These are phyloP conservation scores for Acanthosepion pharaonis DNA, from an alignment of 2,888 invertebrate genomes.

Conservation along the genomic window DNA sequence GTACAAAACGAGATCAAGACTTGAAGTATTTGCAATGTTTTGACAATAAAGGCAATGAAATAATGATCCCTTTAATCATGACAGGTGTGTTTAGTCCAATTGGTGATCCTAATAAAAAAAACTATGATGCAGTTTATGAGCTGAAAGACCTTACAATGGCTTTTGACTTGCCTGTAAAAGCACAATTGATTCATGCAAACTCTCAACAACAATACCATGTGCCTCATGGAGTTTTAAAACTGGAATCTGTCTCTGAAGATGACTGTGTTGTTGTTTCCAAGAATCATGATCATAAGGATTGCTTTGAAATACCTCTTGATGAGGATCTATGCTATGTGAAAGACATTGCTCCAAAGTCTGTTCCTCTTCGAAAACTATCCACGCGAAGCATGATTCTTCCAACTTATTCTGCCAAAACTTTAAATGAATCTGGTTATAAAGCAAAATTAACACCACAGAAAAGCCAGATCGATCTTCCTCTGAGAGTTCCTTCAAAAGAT, in stretches of 20 bases:
- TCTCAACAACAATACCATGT: slow-evolving; percentile 52
- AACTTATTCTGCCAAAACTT: slow-evolving; percentile 13
- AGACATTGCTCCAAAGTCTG: slow-evolving; percentile 45
- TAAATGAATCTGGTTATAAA: neutral
- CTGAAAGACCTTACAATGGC: slow-evolving; percentile 67
- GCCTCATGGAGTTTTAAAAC: slow-evolving; percentile 60
- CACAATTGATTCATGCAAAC: slow-evolving; percentile 64
- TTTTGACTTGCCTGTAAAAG: slow-evolving; percentile 66
- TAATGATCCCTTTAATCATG: slow-evolving; percentile 70
- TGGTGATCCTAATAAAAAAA: slow-evolving; percentile 62
- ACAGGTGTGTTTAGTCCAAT: slow-evolving; percentile 70
- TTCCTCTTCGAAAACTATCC: slow-evolving; percentile 35
- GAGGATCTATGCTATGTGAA: slow-evolving; percentile 50
- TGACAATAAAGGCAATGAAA: slow-evolving; percentile 62
- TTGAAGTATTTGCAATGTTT: slow-evolving; percentile 69
- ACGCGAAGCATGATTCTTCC: slow-evolving; percentile 39
- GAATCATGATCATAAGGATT: neutral
- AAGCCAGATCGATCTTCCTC: slow-evolving; percentile 59
- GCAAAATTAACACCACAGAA: neutral
- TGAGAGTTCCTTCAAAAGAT: slow-evolving; percentile 61
- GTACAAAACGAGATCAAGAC: slow-evolving; percentile 61
- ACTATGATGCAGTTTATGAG: slow-evolving; percentile 69
- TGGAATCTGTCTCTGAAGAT: slow-evolving; percentile 63
- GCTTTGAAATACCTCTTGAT: slow-evolving; percentile 52
- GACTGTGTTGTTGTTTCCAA: slow-evolving; percentile 59